Evolutionary conservation across 2,113 vertebrate species (phyloP).

Genomic region (Coryphaenoides rupestris): DNA sequence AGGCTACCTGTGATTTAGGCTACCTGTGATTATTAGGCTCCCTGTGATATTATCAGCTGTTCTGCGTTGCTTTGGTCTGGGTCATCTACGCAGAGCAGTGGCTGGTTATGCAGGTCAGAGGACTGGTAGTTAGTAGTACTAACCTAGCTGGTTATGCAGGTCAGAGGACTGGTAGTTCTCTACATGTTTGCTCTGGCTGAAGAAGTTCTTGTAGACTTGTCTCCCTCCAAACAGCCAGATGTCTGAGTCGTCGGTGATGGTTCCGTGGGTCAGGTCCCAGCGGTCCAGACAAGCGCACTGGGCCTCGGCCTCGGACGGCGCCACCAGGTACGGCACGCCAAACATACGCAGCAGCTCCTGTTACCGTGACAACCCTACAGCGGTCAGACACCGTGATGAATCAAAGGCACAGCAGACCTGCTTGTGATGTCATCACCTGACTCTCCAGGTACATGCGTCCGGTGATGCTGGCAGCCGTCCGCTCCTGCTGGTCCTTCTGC

Average conservation of each 20-base stretch:
- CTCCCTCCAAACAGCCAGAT: conserved; percentile 97
- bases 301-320: conserved; percentile 94
- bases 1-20: too few relatives aligned
- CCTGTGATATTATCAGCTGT: too few relatives aligned
- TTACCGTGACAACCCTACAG: not conserved
- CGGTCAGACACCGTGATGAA: too few relatives aligned
- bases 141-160: conserved; percentile 90
- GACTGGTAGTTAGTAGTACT: conserved; percentile 70
- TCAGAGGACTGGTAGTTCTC: conserved; percentile 89
- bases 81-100: too few relatives aligned
- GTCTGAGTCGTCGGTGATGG: conserved; percentile 97
- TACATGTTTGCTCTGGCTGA: conserved; percentile 88
- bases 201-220: conserved; percentile 97
- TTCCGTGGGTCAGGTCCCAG: conserved; percentile 88
- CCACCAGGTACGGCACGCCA: conserved; percentile 88
- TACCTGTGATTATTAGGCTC: too few relatives aligned
- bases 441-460: conserved; percentile 97
- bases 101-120: not conserved
- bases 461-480: conserved; percentile 86
- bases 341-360: conserved; percentile 93
- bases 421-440: conserved; percentile 73
- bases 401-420: too few relatives aligned
- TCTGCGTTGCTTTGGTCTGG: too few relatives aligned
- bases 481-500: conserved; percentile 89
- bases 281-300: conserved; percentile 89